Conservation (phyloP, 2,888 invertebrate genomes). For the Andrena trimmerana region DNA sequence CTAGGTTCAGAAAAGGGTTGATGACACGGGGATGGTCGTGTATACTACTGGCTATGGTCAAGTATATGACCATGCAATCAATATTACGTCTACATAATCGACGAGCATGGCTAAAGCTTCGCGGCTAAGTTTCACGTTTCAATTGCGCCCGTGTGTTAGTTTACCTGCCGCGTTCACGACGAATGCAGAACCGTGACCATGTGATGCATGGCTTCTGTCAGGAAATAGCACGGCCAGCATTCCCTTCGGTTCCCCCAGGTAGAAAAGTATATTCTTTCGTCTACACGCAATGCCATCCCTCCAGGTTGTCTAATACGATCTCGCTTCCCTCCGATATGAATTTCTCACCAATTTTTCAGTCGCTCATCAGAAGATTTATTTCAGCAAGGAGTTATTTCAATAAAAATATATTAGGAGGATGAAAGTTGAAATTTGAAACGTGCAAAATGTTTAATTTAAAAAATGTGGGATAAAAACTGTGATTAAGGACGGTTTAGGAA, state of each 20-base stretch:
- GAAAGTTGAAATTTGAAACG: too few species aligned
- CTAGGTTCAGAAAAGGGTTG: constrained; percentile 29
- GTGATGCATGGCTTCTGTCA: constrained; percentile 81
- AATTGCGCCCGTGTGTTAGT: constrained; percentile 43
- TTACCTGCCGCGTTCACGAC: constrained; percentile 52
- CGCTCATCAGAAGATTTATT: neutral
- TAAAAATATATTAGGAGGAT: too few species aligned
- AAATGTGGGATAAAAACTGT: too few species aligned
- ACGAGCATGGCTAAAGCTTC: constrained; percentile 77
- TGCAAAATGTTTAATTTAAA: too few species aligned
- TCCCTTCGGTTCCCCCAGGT: constrained; percentile 32
- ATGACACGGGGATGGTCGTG: constrained; percentile 39
- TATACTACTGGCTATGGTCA: constrained; percentile 36
- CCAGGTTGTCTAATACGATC: neutral
- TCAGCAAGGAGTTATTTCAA: too few species aligned
- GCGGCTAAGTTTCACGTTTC: constrained; percentile 72
- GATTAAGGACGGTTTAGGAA: too few species aligned
- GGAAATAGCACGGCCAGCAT: constrained; percentile 73
- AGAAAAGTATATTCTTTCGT: constrained; percentile 15
- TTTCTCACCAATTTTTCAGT: neutral
- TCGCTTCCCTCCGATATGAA: neutral
- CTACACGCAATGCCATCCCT: neutral
- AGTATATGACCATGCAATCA: constrained; percentile 69
- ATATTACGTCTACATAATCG: constrained; percentile 77
- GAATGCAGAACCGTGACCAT: constrained; percentile 69